phyloP scores from a whole-genome alignment of 2,113 vertebrate genomes.

The Tragulus kanchil region DNA sequence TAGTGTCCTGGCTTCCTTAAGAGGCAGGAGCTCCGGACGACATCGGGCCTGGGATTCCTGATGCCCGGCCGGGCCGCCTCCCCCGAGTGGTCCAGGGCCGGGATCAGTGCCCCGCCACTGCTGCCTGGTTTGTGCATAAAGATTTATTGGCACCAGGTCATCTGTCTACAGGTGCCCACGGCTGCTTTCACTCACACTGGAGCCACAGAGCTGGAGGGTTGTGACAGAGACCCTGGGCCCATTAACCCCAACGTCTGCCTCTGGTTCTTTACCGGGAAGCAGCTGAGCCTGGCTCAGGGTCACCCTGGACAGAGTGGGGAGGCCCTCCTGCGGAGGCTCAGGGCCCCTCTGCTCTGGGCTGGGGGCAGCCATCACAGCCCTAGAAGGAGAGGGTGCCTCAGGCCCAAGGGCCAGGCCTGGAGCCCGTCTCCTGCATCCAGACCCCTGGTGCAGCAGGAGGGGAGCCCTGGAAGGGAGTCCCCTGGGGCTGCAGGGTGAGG shows the following conservation, averaged over 20 bases:
- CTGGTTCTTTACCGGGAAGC: neutral
- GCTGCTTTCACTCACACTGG: neutral
- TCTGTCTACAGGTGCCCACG: neutral
- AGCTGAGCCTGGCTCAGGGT: neutral
- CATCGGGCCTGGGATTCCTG: accelerated
- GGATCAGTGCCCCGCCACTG: neutral
- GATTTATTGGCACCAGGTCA: neutral
- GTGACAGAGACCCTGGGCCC: neutral
- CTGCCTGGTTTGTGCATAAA: neutral
- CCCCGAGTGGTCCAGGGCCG: too few species aligned
- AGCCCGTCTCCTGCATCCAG: too few species aligned
- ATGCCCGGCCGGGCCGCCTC: accelerated
- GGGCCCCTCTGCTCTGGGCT: neutral
- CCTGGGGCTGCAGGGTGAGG: neutral
- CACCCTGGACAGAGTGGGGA: accelerated
- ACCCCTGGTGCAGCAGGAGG: neutral
- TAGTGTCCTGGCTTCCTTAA: accelerated
- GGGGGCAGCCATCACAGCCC: accelerated
- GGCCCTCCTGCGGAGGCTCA: neutral
- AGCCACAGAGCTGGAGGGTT: too few species aligned
- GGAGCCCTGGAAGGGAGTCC: neutral
- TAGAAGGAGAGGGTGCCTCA: neutral
- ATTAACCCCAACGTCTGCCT: neutral
- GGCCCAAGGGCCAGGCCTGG: neutral
- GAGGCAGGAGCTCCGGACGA: neutral